Evolutionary conservation across 2,113 vertebrate genomes (phyloP).

Genomic region (Leiothrix lutea): DNA sequence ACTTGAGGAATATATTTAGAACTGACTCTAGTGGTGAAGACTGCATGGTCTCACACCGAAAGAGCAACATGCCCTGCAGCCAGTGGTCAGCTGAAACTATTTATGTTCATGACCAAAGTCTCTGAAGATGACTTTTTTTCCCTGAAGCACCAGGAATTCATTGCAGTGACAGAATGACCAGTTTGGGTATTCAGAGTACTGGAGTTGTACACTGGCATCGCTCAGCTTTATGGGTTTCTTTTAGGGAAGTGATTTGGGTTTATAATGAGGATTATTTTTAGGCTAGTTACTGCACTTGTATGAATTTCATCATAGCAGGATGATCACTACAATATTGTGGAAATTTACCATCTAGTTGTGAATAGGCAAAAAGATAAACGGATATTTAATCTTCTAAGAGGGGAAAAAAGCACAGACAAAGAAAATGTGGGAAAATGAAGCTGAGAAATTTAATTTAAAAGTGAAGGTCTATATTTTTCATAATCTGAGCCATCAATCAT

Average conservation of each 20-base stretch:
- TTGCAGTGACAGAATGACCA: neutral
- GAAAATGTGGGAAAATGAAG: neutral
- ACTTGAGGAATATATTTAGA: neutral
- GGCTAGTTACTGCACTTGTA: neutral
- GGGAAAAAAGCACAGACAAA: neutral
- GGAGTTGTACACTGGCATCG: neutral
- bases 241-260: neutral
- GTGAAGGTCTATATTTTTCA: neutral
- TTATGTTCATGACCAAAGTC: neutral
- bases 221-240: neutral
- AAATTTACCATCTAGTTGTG: neutral
- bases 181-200: neutral
- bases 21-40: neutral
- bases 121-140: neutral
- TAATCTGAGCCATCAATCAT: neutral
- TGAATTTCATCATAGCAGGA: neutral
- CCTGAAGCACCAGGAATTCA: neutral
- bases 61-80: neutral
- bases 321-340: neutral
- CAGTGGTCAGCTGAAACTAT: neutral
- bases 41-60: neutral
- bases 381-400: neutral
- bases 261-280: neutral
- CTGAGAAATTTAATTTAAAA: neutral
- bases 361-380: neutral